These are phyloP conservation scores for Ectemnius continuus DNA, from an alignment of 2,888 invertebrate genomes.

Conservation along the genomic window DNA sequence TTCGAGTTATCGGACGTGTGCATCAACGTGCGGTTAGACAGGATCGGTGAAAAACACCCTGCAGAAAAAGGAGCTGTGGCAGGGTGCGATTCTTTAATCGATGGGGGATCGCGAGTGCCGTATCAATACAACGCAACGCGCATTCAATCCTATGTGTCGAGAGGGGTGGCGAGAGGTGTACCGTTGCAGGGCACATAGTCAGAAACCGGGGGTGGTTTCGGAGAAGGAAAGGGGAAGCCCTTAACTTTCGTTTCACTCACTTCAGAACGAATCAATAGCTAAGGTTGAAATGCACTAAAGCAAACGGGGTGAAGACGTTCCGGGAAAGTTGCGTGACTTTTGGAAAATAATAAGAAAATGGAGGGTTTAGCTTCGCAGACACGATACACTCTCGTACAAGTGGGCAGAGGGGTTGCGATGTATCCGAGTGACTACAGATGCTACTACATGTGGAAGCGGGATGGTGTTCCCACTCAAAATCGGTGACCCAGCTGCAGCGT, in stretches of 20 bases:
- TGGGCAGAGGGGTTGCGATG: background rate
- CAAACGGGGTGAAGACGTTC: slow-evolving; percentile 36
- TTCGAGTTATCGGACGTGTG: background rate
- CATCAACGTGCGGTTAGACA: slow-evolving; percentile 19
- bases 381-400: background rate
- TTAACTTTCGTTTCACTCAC: slow-evolving; percentile 70
- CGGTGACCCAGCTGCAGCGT: slow-evolving; percentile 70
- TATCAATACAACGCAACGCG: slow-evolving; percentile 28
- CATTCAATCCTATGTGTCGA: slow-evolving; percentile 15
- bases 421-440: slow-evolving; percentile 3
- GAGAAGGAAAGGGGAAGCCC: slow-evolving; percentile 65
- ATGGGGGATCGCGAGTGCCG: slow-evolving; percentile 37
- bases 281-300: slow-evolving; percentile 59
- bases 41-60: background rate
- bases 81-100: slow-evolving; percentile 11
- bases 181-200: slow-evolving; percentile 51
- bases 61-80: slow-evolving; percentile 36
- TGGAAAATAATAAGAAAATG: slow-evolving; percentile 35
- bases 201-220: slow-evolving; percentile 56
- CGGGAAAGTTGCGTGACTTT: slow-evolving; percentile 17
- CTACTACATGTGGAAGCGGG: slow-evolving; percentile 25
- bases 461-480: slow-evolving; percentile 55
- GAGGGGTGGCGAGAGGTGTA: slow-evolving; percentile 42
- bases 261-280: slow-evolving; percentile 74
- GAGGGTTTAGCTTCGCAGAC: slow-evolving; percentile 24